Evolutionary conservation across 2,888 invertebrate species (phyloP), one percentile per base, ranked within the genome.

Genomic region (Eupeodes latifasciatus): DNA sequence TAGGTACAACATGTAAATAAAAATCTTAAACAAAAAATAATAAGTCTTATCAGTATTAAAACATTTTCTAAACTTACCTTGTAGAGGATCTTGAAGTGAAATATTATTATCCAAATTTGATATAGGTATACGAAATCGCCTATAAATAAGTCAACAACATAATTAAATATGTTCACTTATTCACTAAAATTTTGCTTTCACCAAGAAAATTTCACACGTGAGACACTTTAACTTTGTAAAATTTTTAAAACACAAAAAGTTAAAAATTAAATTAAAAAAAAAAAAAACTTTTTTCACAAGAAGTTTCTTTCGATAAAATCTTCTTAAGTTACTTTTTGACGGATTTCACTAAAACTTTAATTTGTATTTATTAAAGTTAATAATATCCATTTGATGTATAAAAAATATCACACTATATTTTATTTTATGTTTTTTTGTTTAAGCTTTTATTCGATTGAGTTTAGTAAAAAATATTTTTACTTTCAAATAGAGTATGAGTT

Each of bases 341-440:
- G 75, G 82, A 82, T 80, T 72, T 72, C 44, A 64, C 19, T 40
- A 11, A 44, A 64, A 59, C n/a, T 59, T 59, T 59, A 61, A 40
- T 40, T 40, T 40, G 2, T 44, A 16, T 75, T 53, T 82, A 36
- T 72, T 36, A 59, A 1, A 55, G 47, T 57, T 81, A 84, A 81
- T 84, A 89, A 85, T 89, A 85, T 89, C 89, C 85, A 81, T 85
- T 82, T 51, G 62, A 62, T 66, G 89, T 89, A 89, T 89, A 81
- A 85, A 89, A 89, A 89, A 89, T 89, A 89, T 89, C 89, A 89
- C 89, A 89, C 88, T 84, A 61, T 84, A 61, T 81, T 53, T 55
- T 19, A 44, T 40, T n/a, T 40, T 19, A 27, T 57, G 27, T 57
- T 5, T 57, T 76, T 27, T 14, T 67, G 47, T 27, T 47, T 49